Percentiles rank a stretch among this genome's conserved stretches.
Conservation (phyloP, 2,113 vertebrate genomes). For the Rhipidura dahli region DNA sequence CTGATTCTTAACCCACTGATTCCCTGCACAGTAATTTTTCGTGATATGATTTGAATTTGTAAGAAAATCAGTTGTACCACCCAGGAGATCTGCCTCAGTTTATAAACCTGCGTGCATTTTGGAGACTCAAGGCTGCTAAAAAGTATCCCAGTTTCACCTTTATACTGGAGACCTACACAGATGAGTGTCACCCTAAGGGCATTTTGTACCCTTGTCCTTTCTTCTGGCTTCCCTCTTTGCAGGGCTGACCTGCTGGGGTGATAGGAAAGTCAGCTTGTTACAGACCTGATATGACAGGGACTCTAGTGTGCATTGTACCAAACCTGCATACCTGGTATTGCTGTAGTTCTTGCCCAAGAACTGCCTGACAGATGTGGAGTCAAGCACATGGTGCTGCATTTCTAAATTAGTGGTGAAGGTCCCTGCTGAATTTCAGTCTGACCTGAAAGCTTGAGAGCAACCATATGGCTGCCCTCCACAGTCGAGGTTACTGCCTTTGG, state of each 20-base stretch:
- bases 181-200: not conserved
- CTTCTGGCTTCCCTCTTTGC: not conserved
- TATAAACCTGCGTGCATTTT: not conserved
- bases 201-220: not conserved
- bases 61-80: not conserved
- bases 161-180: not conserved
- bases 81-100: not conserved
- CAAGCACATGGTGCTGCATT: not conserved
- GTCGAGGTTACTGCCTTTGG: not conserved
- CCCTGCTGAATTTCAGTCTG: not conserved
- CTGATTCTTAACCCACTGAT: not conserved
- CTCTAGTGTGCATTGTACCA: not conserved
- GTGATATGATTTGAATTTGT: not conserved
- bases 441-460: not conserved
- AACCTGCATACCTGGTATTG: not conserved
- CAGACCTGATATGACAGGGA: not conserved
- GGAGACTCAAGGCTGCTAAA: not conserved
- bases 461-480: slow-evolving; percentile 10
- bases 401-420: not conserved
- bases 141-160: not conserved
- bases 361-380: not conserved
- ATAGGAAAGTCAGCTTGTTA: not conserved
- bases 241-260: not conserved
- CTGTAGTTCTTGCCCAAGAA: not conserved
- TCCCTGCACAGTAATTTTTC: not conserved